Evolutionary conservation across 2,113 vertebrate species (phyloP), one percentile per base, ranked within the genome.

Genomic region (Felis catus): DNA sequence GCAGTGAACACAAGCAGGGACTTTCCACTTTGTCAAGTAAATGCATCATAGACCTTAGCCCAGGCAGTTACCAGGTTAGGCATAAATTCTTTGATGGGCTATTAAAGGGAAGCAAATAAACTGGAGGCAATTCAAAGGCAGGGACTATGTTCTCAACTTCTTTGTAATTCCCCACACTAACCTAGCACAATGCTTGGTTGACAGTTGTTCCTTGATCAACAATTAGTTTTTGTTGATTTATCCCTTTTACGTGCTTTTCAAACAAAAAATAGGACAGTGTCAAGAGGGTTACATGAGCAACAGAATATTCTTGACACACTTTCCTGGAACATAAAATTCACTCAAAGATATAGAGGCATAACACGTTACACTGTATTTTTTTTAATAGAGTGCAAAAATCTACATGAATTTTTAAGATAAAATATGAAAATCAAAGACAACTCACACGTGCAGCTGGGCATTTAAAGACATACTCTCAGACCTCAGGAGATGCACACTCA

Each of bases 21-120:
- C 94, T 98, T 97, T 92, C 90, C 92, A 80, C 53, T 6, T 84
- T 92, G 74, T 48, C 90, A 61, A 97, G 41, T 41, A 93, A 86
- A 97, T 95, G 93, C 79, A 97, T 89, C 89, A 33, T 5, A 89
- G 95, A 96, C 80, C 58, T 94, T 65, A 92, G 48, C 33, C 63
- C 83, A 65, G 61, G 93, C 58, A 48, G 55, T 87, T 96, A 92
- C 70, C 80, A 82, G 81, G 80, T 73, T 58, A 84, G 91, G 51
- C 81, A n/a, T 86, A 97, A 96, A 95, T 92, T 94, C 74, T 97
- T 93, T 94, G 71, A 97, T 90, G 92, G 89, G 41, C 65, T 95
- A 48, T 94, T 97, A 92, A 94, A 94, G 41, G 81, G 45, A 96
- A 96, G 90, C 70, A 79, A 89, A 78, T 61, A 88, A 95, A 95